phyloP scores from a whole-genome alignment of 2,888 invertebrate genomes.

The Drosophila algonquin region DNA sequence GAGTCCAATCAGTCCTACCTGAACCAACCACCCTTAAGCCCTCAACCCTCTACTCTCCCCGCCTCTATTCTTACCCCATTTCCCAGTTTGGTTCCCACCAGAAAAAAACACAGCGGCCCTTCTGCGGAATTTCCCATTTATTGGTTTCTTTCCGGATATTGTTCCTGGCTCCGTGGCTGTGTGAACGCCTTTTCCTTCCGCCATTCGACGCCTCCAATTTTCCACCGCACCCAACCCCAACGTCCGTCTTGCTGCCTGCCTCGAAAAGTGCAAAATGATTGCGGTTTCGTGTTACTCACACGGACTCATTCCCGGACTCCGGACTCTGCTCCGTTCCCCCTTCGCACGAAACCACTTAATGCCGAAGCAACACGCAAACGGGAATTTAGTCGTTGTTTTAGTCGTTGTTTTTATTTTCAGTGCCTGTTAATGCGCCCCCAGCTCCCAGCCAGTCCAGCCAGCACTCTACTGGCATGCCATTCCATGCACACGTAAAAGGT shows the following conservation, averaged over 20 bases:
- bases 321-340: background rate
- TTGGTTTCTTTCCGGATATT: conserved; percentile 70
- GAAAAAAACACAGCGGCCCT: conserved; percentile 40
- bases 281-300: conserved; percentile 67
- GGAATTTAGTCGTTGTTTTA: conserved; percentile 25
- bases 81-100: conserved; percentile 65
- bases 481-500: background rate
- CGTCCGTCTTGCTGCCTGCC: conserved; percentile 22
- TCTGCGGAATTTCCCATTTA: conserved; percentile 62
- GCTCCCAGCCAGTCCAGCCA: too few species aligned
- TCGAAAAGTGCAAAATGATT: conserved; percentile 77
- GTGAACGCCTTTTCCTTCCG: conserved; percentile 78
- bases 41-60: conserved; percentile 1
- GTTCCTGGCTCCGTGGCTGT: conserved; percentile 45
- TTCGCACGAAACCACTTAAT: conserved; percentile 54
- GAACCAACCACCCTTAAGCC: conserved; percentile 13
- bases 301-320: background rate
- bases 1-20: conserved; percentile 51
- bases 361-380: conserved; percentile 62
- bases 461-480: background rate
- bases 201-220: conserved; percentile 59
- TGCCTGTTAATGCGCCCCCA: conserved; percentile 12
- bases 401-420: conserved; percentile 3
- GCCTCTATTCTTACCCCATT: conserved; percentile 16
- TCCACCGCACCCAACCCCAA: background rate